A percentile compares a stretch with the other conserved stretches of the same genome.
phyloP scores from a whole-genome alignment of 1,140 invertebrate species.

The Cherax destructor region DNA sequence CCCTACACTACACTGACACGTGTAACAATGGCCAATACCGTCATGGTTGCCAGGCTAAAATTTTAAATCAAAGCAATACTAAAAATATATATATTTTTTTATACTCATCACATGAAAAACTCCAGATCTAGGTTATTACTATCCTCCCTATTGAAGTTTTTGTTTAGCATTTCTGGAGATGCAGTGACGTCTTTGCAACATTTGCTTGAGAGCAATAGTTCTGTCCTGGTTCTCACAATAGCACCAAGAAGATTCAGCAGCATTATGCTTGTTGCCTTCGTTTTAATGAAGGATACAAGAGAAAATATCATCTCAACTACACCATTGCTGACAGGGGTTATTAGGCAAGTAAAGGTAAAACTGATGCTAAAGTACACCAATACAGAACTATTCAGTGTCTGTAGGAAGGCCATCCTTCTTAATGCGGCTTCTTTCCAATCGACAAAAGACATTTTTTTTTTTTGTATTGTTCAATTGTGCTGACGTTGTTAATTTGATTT shows the following conservation, averaged over 20 bases:
- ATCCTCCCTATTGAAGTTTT: background rate
- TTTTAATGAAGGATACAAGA: background rate
- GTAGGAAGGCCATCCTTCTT: background rate
- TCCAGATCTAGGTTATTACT: background rate
- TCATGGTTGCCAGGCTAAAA: background rate
- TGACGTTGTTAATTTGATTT: too few relatives aligned
- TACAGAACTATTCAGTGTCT: background rate
- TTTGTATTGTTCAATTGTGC: background rate
- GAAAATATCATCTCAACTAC: conserved; percentile 1
- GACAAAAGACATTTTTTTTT: background rate
- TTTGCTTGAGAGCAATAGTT: background rate
- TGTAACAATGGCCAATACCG: too few relatives aligned
- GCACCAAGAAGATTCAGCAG: background rate
- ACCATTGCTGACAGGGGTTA: background rate
- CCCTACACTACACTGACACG: too few relatives aligned
- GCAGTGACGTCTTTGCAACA: background rate
- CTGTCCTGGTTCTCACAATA: background rate
- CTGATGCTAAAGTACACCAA: background rate
- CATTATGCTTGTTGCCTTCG: background rate
- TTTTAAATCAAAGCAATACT: background rate
- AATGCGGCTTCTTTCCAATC: background rate
- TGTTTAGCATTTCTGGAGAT: background rate
- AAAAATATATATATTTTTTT: background rate
- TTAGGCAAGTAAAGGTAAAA: background rate
- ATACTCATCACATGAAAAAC: background rate